Evolutionary conservation across 1,140 invertebrate genomes (phyloP).

Genomic region (Brachionus manjavacas): DNA sequence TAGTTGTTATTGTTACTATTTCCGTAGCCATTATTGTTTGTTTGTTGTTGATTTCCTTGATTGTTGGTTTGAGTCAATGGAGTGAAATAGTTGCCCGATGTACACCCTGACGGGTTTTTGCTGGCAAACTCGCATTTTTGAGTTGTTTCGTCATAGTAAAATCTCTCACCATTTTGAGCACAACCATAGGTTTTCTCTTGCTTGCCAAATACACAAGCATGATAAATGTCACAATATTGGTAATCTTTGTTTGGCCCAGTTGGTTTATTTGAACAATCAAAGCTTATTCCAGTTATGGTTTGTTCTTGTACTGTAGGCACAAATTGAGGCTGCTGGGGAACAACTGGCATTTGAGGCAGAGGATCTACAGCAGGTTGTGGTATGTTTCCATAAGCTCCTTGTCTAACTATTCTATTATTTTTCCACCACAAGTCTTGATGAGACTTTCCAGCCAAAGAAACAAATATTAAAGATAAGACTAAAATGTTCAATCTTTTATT

Average conservation of each 20-base stretch:
- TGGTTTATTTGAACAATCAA: slow-evolving; percentile 22
- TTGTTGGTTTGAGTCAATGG: neutral
- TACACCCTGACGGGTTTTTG: slow-evolving; percentile 18
- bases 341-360: neutral
- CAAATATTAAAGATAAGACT: neutral
- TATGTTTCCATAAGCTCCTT: neutral
- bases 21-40: neutral
- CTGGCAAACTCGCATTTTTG: slow-evolving; percentile 39
- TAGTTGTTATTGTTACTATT: slow-evolving; percentile 1
- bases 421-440: slow-evolving; percentile 8
- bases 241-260: slow-evolving; percentile 30
- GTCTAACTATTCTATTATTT: slow-evolving; percentile 7
- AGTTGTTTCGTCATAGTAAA: slow-evolving; percentile 41
- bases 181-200: slow-evolving; percentile 37
- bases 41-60: neutral
- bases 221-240: slow-evolving; percentile 42
- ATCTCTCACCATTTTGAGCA: slow-evolving; percentile 38
- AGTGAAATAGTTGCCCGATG: slow-evolving; percentile 15
- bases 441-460: neutral
- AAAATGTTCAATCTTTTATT: neutral
- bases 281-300: slow-evolving; percentile 14
- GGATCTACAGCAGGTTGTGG: neutral
- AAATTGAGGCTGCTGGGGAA: neutral
- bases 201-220: slow-evolving; percentile 39
- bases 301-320: neutral